Evolutionary conservation across 2,797 vertebrate genomes (phyloP), one percentile per base, ranked within the genome.

Genomic region (Pseudochaenichthys georgianus): DNA sequence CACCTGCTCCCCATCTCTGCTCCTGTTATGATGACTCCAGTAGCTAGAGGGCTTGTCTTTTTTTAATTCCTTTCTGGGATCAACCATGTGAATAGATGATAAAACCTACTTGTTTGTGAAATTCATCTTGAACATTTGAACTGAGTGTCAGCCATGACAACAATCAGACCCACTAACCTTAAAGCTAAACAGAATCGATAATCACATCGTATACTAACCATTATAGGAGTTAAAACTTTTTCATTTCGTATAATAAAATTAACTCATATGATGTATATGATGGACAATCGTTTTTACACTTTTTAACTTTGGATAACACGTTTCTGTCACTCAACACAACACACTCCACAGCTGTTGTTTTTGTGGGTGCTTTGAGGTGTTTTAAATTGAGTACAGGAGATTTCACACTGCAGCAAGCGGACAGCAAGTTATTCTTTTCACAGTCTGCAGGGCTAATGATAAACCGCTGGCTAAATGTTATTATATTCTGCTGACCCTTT

Each of bases 401-500:
- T 70, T 61, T 65, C 34, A 13, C 47, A 28, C 51, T 48, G 51
- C 70, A 55, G 17, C 5, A 4, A 57, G 23, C 23, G 23, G 23
- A 28, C 23, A 28, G 23, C 23, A 28, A 28, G 31, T 28, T 5
- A 41, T 9, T n/a, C 19, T 55, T 12, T 67, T 52, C 75, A 7
- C 34, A 9, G 19, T 71, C 60, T 80, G 66, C 45, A 58, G 61
- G 46, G 75, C 75, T 53, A 81, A 73, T 62, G 61, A 72, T 73
- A 45, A 60, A 13, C 60, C 75, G 43, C 41, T 70, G 61, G 54
- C 16, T 68, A 75, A 90, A 87, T 80, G 73, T 77, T 72, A 73
- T 89, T 83, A 81, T 77, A 34, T 51, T 31, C 63, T 65, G 46
- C 64, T 75, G 78, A 83, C 46, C 67, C 73, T 82, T 77, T 84